Evolutionary conservation across 1,140 invertebrate species (phyloP).

Genomic region (Drosophila murphyi): DNA sequence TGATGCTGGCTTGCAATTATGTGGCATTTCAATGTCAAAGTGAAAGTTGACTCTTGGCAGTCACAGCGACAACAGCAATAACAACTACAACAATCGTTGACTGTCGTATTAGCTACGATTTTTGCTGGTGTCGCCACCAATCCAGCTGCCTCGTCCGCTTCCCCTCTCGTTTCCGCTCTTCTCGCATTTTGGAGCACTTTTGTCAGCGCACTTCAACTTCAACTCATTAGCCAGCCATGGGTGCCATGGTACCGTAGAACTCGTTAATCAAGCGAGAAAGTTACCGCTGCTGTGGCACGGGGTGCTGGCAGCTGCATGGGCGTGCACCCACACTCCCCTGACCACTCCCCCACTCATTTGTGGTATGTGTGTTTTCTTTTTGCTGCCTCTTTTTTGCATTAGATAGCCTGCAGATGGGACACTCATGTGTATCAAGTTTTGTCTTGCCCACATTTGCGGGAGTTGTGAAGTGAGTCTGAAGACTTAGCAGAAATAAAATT

Average conservation of each 20-base stretch:
- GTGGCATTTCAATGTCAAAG: constrained; percentile 83
- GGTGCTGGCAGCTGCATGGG: constrained; percentile 13
- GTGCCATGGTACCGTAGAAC: constrained; percentile 68
- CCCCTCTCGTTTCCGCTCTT: background rate
- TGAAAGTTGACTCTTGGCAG: constrained; percentile 78
- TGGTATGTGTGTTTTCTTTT: constrained; percentile 29
- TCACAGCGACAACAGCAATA: constrained; percentile 28
- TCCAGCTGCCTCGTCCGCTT: background rate
- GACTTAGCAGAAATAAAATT: background rate
- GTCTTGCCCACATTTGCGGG: background rate
- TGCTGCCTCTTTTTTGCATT: constrained; percentile 37
- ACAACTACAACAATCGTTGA: constrained; percentile 19
- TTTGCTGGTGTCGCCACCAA: constrained; percentile 27
- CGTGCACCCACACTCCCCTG: constrained; percentile 17
- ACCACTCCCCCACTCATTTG: constrained; percentile 15
- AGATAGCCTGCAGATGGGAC: constrained; percentile 39
- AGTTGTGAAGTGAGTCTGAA: background rate
- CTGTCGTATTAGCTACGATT: constrained; percentile 50
- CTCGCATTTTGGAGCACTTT: constrained; percentile 30
- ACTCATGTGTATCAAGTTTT: constrained; percentile 23
- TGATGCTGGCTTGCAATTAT: constrained; percentile 67
- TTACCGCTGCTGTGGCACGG: constrained; percentile 31
- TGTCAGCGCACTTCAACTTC: constrained; percentile 60
- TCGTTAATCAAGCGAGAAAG: constrained; percentile 81
- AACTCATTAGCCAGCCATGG: constrained; percentile 65